Conservation (phyloP, 2,113 vertebrate species). For the Saimiri boliviensis region DNA sequence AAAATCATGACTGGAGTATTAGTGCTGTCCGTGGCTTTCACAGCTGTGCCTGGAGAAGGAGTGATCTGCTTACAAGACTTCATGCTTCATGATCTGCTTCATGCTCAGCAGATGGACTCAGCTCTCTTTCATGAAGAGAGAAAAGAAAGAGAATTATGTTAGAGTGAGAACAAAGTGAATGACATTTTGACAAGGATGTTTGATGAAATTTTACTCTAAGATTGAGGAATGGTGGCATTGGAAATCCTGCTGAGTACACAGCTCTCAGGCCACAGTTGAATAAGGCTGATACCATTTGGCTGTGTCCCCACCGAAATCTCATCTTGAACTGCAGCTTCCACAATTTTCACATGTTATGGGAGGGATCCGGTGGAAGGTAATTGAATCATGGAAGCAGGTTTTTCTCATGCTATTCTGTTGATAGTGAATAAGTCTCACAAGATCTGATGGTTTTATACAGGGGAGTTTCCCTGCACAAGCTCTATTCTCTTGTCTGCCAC, state of each 20-base stretch:
- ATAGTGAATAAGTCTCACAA: too few relatives aligned
- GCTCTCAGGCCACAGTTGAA: neutral
- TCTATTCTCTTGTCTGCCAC: too few relatives aligned
- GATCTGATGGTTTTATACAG: too few relatives aligned
- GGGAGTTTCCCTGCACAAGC: too few relatives aligned
- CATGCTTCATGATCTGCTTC: too few relatives aligned
- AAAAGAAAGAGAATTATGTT: neutral
- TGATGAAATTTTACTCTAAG: neutral
- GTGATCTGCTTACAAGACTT: neutral
- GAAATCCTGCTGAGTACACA: neutral
- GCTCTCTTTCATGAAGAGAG: neutral
- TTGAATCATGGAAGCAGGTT: too few relatives aligned
- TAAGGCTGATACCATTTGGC: neutral
- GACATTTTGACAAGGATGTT: neutral
- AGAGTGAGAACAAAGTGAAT: neutral
- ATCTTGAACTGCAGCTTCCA: too few relatives aligned
- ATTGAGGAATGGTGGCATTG: rapidly evolving
- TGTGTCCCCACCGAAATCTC: too few relatives aligned
- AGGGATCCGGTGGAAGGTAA: too few relatives aligned
- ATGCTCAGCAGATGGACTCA: neutral
- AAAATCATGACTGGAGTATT: neutral
- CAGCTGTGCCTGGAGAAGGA: neutral
- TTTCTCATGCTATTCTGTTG: too few relatives aligned
- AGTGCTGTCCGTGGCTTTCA: too few relatives aligned
- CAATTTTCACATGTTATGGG: too few relatives aligned